phyloP scores from a whole-genome alignment of 2,113 vertebrate species.

The Lepidothrix coronata region DNA sequence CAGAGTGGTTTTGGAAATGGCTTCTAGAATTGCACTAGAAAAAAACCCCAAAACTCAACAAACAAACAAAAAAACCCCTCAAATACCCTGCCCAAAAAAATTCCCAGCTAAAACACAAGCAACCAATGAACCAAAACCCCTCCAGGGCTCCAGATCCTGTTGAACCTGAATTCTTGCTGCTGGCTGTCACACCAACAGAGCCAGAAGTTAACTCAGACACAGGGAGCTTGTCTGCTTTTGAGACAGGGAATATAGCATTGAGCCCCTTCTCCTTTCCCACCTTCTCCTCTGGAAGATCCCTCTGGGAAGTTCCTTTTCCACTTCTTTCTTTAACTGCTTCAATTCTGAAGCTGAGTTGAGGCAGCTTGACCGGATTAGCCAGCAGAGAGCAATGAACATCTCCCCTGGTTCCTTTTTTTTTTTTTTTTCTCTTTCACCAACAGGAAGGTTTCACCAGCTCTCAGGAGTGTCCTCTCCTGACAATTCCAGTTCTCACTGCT shows the following conservation, averaged over 20 bases:
- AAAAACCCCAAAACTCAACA: neutral
- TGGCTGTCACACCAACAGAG: neutral
- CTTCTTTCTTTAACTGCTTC: neutral
- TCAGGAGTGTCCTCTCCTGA: neutral
- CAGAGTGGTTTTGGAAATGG: neutral
- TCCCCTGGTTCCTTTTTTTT: neutral
- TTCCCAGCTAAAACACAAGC: neutral
- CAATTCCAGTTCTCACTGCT: neutral
- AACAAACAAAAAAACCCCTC: neutral
- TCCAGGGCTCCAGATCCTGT: neutral
- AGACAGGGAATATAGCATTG: fast-evolving
- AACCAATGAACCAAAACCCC: neutral
- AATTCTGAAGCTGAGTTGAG: neutral
- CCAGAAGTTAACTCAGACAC: neutral
- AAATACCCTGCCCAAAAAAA: neutral
- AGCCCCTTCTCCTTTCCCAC: neutral
- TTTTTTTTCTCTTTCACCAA: neutral
- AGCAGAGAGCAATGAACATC: neutral
- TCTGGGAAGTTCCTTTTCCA: neutral
- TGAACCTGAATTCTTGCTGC: neutral
- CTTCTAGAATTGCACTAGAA: neutral
- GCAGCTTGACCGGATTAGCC: neutral
- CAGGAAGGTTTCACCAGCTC: neutral
- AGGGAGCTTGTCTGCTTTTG: neutral
- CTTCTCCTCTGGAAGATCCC: neutral